phyloP scores from a whole-genome alignment of 2,797 vertebrate species.

The Buphagus erythrorhynchus region DNA sequence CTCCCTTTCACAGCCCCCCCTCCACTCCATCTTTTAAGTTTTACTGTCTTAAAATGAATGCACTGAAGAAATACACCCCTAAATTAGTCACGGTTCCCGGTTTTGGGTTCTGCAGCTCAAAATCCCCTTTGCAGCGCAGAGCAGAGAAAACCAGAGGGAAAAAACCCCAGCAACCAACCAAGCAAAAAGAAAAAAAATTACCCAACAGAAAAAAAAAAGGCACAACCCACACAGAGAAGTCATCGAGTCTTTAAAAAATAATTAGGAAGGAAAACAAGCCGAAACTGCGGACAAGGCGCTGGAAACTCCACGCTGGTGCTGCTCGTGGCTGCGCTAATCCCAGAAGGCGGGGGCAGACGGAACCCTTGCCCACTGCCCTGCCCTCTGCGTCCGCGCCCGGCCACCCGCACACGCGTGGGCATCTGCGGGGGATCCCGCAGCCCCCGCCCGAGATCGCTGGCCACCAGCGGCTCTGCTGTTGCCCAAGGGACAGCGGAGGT shows the following conservation, averaged over 20 bases:
- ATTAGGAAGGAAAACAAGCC: constrained; percentile 14
- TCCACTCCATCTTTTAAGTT: not conserved
- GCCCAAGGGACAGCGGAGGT: not conserved
- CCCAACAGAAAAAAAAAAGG: not conserved
- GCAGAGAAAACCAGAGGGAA: not conserved
- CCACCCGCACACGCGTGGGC: not conserved
- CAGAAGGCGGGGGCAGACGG: not conserved
- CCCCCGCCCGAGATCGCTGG: not conserved
- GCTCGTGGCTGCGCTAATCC: not conserved
- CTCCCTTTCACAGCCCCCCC: not conserved
- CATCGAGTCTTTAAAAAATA: constrained; percentile 40
- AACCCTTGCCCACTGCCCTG: not conserved
- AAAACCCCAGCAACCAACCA: not conserved
- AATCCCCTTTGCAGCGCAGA: constrained; percentile 12
- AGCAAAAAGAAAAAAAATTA: too few relatives aligned
- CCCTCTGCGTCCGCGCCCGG: not conserved
- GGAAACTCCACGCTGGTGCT: not conserved
- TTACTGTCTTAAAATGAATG: constrained; percentile 6
- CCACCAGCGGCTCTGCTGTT: not conserved
- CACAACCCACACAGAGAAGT: not conserved
- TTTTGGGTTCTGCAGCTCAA: constrained; percentile 63
- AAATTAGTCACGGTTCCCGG: constrained; percentile 66
- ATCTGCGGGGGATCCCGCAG: not conserved
- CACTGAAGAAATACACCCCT: not conserved
- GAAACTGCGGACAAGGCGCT: not conserved